Percentiles rank a stretch among this genome's conserved stretches.
Evolutionary conservation across 2,888 invertebrate species (phyloP).

Genomic region (Lacanobia oleracea): DNA sequence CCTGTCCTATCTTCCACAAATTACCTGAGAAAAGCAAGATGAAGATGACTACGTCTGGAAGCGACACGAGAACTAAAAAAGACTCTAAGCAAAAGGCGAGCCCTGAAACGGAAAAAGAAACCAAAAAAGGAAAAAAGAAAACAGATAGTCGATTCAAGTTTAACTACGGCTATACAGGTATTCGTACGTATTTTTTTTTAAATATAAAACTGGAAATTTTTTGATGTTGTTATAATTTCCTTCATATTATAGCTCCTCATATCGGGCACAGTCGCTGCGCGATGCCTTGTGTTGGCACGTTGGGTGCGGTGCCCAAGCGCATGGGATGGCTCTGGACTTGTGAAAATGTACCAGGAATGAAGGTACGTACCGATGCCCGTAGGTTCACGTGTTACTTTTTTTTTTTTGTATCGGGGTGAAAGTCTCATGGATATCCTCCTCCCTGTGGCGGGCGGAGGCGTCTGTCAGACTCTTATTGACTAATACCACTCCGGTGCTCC

Average conservation of each 20-base stretch:
- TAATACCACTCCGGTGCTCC: too few species aligned
- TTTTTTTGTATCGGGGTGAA: too few species aligned
- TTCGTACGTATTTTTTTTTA: conserved; percentile 81
- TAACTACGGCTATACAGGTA: conserved; percentile 88
- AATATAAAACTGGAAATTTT: not conserved
- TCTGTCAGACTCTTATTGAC: too few species aligned
- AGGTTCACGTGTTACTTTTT: not conserved
- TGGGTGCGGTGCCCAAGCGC: conserved; percentile 80
- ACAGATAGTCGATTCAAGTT: conserved; percentile 84
- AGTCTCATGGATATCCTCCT: too few species aligned
- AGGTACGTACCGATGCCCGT: conserved; percentile 71
- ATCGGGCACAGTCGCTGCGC: conserved; percentile 85
- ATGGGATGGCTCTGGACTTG: conserved; percentile 90
- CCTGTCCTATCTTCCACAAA: conserved; percentile 85
- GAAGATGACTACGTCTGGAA: conserved; percentile 77
- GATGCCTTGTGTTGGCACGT: conserved; percentile 78
- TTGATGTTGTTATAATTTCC: not conserved
- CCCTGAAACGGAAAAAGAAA: conserved; percentile 63
- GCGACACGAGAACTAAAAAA: conserved; percentile 70
- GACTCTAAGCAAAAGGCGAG: conserved; percentile 2
- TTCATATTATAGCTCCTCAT: conserved; percentile 80
- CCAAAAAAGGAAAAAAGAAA: conserved; percentile 78
- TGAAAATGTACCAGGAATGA: conserved; percentile 83
- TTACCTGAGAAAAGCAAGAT: conserved; percentile 77
- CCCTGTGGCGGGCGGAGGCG: too few species aligned